phyloP scores from a whole-genome alignment of 2,113 vertebrate species.

The Arizona elegans region DNA sequence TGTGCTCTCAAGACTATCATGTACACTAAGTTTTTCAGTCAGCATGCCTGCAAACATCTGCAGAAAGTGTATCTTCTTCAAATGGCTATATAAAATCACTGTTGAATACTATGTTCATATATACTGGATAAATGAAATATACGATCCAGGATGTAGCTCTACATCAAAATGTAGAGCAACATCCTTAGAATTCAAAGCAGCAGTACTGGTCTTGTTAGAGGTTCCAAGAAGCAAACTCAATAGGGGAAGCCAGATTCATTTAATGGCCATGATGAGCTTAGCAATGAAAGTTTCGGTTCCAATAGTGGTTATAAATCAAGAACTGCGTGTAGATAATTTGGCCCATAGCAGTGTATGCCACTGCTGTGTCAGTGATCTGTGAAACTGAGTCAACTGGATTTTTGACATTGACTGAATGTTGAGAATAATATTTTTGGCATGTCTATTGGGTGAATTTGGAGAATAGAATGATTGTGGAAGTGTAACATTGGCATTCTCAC shows the following conservation, averaged over 20 bases:
- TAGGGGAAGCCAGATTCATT: background rate
- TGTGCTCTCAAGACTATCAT: background rate
- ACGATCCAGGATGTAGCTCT: background rate
- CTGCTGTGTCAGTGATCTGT: background rate
- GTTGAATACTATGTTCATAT: background rate
- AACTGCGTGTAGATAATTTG: background rate
- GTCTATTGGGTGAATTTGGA: background rate
- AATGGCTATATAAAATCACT: background rate
- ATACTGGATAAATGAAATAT: background rate
- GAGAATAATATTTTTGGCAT: background rate
- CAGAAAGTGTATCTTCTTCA: background rate
- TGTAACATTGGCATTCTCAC: background rate
- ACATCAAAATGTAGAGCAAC: background rate
- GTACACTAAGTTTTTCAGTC: background rate
- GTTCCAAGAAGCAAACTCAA: background rate
- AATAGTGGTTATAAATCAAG: background rate
- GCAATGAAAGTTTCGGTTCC: background rate
- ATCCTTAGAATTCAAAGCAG: background rate
- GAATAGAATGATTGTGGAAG: background rate
- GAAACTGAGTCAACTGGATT: background rate
- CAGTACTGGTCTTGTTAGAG: background rate
- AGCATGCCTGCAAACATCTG: background rate
- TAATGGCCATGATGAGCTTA: background rate
- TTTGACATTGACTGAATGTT: background rate
- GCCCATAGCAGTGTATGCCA: background rate